Base-by-base conservation (phyloP, 1,140 invertebrate genomes). In the Spodoptera litura region DNA sequence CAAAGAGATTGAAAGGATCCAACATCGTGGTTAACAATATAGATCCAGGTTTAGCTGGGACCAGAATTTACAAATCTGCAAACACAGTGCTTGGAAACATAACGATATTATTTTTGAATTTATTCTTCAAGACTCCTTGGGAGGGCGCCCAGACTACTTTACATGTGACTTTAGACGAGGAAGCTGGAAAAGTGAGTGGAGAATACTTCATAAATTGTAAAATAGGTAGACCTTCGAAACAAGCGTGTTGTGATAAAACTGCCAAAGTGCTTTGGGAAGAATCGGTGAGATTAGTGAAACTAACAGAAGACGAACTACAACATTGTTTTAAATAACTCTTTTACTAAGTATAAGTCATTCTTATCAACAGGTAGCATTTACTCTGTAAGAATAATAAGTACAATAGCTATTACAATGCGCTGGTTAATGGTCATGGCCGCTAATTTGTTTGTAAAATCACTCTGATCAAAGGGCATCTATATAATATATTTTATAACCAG, bases 11-110 rank as follows among this genome's bases (percentile, higher is more conserved):
- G 44, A 87, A 95, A 93, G 95, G 95, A 94, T 92, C 78, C 0
- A 94, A 95, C 31, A 94, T 96, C 5, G 95, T 95, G 2, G 89
- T 93, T 0, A 96, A 96, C 81, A 86, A 92, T 9, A 82, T 96
- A 4, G 95, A 96, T 81, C 96, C 96, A 4, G 96, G 96, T 3
- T 83, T 95, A 3, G 95, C 96, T 4, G 91, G 94, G 8, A 97
- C 96, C 0, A 95, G 95, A 27, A 86, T 91, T 31, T 88, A 84
- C 49, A 20, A 82, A 0, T 81, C 79, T 8, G 20, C 35, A 0
- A 74, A 71, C 13, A 64, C 56, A 35, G 3, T 78, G 8, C n/a
- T 73, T 56, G 83, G 84, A 1, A 35, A 82, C 5, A 75, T 81
- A 20, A 20, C 25, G 53, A 2, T n/a, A 2, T 25, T 20, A 20